These are phyloP conservation scores for Melanaphis sacchari DNA, from an alignment of 1,140 invertebrate species.

Conservation along the genomic window DNA sequence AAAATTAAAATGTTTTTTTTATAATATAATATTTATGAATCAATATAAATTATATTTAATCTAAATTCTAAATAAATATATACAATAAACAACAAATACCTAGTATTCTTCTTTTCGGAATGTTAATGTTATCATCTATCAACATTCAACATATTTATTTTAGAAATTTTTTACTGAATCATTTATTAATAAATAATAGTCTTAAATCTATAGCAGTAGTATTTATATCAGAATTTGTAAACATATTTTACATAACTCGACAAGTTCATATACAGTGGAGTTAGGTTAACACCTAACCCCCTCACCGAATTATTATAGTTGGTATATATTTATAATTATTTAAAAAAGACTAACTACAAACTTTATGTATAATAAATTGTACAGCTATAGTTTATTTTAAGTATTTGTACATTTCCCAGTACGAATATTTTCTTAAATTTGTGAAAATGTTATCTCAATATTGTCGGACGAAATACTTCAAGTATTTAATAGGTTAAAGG, in stretches of 20 bases:
- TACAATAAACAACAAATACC: slow-evolving; percentile 3
- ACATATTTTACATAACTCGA: neutral
- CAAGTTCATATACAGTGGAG: no score
- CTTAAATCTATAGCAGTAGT: neutral
- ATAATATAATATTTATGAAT: neutral
- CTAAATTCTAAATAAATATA: slow-evolving; percentile 19
- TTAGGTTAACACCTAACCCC: no score
- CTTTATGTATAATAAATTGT: no score
- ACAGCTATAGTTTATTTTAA: no score
- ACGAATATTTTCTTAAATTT: no score
- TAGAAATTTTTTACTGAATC: neutral
- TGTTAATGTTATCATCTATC: neutral
- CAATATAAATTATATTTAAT: slow-evolving; percentile 13
- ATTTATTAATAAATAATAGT: neutral
- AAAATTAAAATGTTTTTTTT: neutral
- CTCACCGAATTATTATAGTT: no score
- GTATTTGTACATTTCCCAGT: no score
- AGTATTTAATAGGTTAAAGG: no score
- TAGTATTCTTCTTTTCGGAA: slow-evolving; percentile 13
- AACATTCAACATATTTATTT: slow-evolving; percentile 17
- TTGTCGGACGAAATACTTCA: no score
- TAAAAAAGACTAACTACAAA: no score
- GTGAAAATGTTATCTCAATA: no score
- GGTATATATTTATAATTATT: no score
- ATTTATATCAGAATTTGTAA: neutral